Base-by-base conservation (phyloP, 1,140 invertebrate genomes). In the Zaprionus ornatus region DNA sequence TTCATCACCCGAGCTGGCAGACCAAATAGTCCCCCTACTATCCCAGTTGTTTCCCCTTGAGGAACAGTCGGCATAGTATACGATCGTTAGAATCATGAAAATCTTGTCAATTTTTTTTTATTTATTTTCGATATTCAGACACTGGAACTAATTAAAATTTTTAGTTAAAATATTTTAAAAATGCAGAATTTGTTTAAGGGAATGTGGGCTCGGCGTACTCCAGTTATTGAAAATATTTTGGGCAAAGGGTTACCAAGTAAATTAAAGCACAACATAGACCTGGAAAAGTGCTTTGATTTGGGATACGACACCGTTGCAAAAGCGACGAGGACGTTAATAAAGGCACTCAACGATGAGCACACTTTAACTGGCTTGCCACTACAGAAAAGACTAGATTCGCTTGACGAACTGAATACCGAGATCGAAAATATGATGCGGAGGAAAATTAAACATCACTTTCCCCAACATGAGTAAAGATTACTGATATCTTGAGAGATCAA, bases 341-440 rank as follows among this genome's bases (percentile, higher is more conserved):
- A 19, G 1, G 56, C 56, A 12, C 17, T 54, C 0, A 6, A 55
- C 5, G 13, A 1, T 42, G 10, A 63, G 35, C 23, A 0, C 1
- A 17, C 7, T 29, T 4, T 25, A 4, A n/a, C 12, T 50, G n/a
- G 7, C 2, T 45, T 45, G n/a, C 45, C 45, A 6, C 19, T 45
- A 6, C 3, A 19, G 10, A 0, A 50, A 19, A 50, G 27, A 23
- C 7, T 40, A 21, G 55, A 59, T 3, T 25, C 37, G 55, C 9
- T 99, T 0, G 99, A 98, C 1, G 97, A 98, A 94, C 97, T 97
- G 19, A 98, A 99, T 93, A 95, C 96, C 91, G 95, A 96, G 87
- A 97, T 99, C 0, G 98, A 99, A 92, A 95, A 96, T 79, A 92
- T 97, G 27, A 93, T 99, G 2, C 96, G 98, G 27, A 92, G 94